Base-by-base conservation (phyloP, 1,140 invertebrate genomes). In the Papilio helenus region DNA sequence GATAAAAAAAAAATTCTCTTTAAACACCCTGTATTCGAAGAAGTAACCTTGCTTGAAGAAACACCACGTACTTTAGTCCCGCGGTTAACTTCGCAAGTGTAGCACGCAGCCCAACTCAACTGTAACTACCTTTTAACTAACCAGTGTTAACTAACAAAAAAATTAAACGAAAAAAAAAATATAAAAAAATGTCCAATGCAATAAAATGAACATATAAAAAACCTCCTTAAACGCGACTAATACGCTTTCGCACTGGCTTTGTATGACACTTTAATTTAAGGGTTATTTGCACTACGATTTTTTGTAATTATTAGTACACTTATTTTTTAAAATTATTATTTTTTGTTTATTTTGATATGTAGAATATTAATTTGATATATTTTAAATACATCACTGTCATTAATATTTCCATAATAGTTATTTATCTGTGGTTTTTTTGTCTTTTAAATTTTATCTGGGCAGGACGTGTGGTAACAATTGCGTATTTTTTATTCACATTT, bases 1-100 rank as follows among this genome's bases (percentile, higher is more conserved):
- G 7, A 42, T 9, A 7, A 10, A 14, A 46, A 10, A 2, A 10
- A 46, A 2, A 0, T 14, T 7, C 1, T 46, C 44, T 46, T 46
- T 55, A 58, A 84, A 73, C 86, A 84, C 23, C 79, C 86, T 85
- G 84, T 89, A 85, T 78, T 80, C 26, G 3, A 90, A 88, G 85
- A 90, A 83, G 84, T 78, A 86, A 80, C 80, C 81, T 84, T 86
- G 84, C 80, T 58, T 46, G 23, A 16, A 23, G 39, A 58, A 55
- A 76, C 84, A 85, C 26, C 82, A 82, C 23, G 65, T 20, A 26
- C 74, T 58, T 83, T 80, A 91, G 89, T 91, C 81, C 85, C 89
- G 87, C 88, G 89, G 79, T 84, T 85, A 80, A 80, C 87, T 79
- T 79, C 86, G 85, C 72, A 80, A 84, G 73, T 58, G 77, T 68